Evolutionary conservation across 2,113 vertebrate genomes (phyloP), one percentile per base, ranked within the genome.

Genomic region (Serilophus lunatus): DNA sequence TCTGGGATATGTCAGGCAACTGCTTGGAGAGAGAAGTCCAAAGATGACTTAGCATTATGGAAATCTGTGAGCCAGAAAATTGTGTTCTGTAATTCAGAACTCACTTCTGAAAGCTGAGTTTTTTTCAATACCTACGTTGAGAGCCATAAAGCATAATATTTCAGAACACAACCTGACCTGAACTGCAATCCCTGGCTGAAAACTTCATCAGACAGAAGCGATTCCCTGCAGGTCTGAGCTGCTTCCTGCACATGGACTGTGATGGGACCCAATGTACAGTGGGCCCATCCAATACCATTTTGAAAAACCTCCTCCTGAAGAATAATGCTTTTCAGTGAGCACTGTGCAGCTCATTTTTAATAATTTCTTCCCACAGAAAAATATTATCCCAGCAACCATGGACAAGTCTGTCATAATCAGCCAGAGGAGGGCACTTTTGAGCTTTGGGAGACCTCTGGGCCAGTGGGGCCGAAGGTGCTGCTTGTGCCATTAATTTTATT

Each of bases 341-440:
- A 5, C 66, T 92, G 64, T 60, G 57, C 24, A 51, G 59, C 10
- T 42, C 61, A 22, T 63, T 82, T 95, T 78, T n/a, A 84, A 82
- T 90, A 12, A 35, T 75, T 51, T 7, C 19, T 61, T 90, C 36
- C 71, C 28, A 15, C 35, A 7, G 54, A 72, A 88, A 90, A 90
- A 33, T 25, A 40, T 85, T 54, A 60, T 76, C 85, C 57, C 64
- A 17, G 57, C 71, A 86, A 15, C 63, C 68, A 63, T 35, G 64
- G 60, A 64, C 9, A 68, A 94, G 42, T 9, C 95, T 96, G 96
- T 95, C 81, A 54, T 92, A 93, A 95, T 95, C 86, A 95, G 92
- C 96, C 97, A 97, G 96, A 84, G 94, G 97, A 97, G 97, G 97
- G 97, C 94, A 97, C 88, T 93, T 96, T 96, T 97, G 96, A 96